Evolutionary conservation across 2,797 vertebrate genomes (phyloP).

Genomic region (Silurus aristotelis): DNA sequence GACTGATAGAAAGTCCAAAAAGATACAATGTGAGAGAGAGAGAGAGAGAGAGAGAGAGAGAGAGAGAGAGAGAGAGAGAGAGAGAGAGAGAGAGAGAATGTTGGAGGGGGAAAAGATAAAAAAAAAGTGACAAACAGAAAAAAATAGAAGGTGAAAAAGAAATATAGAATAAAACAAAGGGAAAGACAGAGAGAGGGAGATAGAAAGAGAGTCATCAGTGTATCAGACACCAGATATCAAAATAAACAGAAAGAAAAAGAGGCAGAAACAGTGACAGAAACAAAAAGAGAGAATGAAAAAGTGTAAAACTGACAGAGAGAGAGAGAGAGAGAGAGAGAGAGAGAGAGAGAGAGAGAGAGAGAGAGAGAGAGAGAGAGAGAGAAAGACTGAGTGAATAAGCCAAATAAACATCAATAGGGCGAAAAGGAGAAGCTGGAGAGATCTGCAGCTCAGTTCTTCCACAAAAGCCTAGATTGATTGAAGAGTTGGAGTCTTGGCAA

Average conservation of each 20-base stretch:
- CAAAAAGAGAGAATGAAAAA: too few relatives aligned
- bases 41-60: neutral
- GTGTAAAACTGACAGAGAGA: neutral
- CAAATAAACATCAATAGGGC: neutral
- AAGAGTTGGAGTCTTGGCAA: neutral
- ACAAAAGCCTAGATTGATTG: too few relatives aligned
- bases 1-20: too few relatives aligned
- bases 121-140: neutral
- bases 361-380: neutral
- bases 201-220: neutral
- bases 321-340: neutral
- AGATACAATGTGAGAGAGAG: neutral
- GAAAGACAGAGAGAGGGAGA: neutral
- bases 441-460: neutral
- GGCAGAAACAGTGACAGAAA: too few relatives aligned
- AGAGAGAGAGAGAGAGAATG: neutral
- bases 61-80: neutral
- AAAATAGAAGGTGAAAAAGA: neutral
- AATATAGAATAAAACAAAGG: neutral
- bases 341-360: neutral
- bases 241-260: neutral
- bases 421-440: neutral
- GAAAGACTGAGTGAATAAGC: fast-evolving
- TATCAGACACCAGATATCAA: neutral
- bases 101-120: too few relatives aligned